Evolutionary conservation across 2,797 vertebrate genomes (phyloP).

Genomic region (Periparus ater): DNA sequence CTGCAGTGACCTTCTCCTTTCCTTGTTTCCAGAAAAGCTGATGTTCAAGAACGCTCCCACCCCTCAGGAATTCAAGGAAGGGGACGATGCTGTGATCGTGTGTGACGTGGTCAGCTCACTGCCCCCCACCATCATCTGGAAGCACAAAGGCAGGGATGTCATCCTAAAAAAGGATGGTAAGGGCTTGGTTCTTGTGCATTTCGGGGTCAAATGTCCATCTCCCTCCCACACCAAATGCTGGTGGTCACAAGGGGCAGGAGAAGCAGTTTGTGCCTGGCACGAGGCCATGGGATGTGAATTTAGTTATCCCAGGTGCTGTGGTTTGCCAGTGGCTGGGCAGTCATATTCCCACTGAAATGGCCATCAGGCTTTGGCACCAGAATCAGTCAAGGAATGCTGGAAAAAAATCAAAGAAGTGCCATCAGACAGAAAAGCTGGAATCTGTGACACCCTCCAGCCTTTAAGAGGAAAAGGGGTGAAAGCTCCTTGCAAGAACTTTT

Average conservation of each 20-base stretch:
- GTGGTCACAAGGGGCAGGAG: background rate
- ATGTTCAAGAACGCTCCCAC: slow-evolving; percentile 94
- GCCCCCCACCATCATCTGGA: slow-evolving; percentile 94
- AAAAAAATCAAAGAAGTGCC: background rate
- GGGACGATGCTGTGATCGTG: slow-evolving; percentile 88
- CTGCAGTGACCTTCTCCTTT: background rate
- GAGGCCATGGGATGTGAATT: background rate
- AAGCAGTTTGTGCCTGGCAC: background rate
- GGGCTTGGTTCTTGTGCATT: background rate
- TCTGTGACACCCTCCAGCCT: background rate
- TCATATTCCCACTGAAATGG: background rate
- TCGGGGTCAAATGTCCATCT: background rate
- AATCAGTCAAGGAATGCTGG: background rate
- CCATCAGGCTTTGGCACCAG: background rate
- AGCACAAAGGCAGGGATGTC: slow-evolving; percentile 89
- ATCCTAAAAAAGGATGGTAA: slow-evolving; percentile 95
- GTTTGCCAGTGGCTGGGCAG: background rate
- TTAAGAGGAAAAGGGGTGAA: background rate
- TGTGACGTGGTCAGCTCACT: slow-evolving; percentile 93
- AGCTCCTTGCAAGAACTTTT: background rate
- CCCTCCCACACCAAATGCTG: background rate
- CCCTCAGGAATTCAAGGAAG: slow-evolving; percentile 95
- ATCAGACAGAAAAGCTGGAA: background rate
- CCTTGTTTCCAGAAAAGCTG: slow-evolving; percentile 86
- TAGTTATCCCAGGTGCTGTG: background rate